Percentiles rank a stretch among this genome's conserved stretches.
Conservation (phyloP, 2,113 vertebrate genomes). For the Leptosomus discolor region DNA sequence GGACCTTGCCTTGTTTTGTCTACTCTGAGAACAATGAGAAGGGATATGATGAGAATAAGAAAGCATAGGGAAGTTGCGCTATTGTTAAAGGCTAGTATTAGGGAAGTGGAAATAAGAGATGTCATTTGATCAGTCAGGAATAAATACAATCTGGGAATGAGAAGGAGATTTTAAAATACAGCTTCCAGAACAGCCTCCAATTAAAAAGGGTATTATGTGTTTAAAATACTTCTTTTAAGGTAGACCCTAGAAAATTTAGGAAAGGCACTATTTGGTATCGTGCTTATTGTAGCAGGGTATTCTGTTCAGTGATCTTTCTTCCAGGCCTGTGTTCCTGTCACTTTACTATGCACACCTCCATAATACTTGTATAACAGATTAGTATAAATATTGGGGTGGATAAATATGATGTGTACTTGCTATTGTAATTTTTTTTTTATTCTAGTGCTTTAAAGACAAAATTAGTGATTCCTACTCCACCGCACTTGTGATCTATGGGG, state of each 20-base stretch:
- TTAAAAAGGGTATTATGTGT: neutral
- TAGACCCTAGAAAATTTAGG: neutral
- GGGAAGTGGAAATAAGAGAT: neutral
- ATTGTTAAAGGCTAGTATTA: neutral
- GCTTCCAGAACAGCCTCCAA: neutral
- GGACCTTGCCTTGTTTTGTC: neutral
- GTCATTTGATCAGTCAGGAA: neutral
- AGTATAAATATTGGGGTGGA: neutral
- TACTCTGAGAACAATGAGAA: neutral
- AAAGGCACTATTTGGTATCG: neutral
- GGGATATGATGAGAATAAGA: neutral
- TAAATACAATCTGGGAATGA: neutral
- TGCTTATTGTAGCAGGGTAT: neutral
- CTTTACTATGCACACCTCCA: neutral
- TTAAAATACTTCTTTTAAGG: neutral
- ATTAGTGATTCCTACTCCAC: neutral
- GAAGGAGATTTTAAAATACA: neutral
- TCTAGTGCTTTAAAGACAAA: neutral
- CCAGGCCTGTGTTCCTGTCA: neutral
- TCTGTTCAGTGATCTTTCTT: neutral
- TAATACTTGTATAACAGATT: neutral
- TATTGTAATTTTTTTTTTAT: neutral
- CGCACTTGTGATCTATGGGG: neutral
- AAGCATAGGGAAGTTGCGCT: neutral
- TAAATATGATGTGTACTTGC: neutral